Conservation (phyloP, 2,888 invertebrate genomes). For the Phyllotreta striolata region DNA sequence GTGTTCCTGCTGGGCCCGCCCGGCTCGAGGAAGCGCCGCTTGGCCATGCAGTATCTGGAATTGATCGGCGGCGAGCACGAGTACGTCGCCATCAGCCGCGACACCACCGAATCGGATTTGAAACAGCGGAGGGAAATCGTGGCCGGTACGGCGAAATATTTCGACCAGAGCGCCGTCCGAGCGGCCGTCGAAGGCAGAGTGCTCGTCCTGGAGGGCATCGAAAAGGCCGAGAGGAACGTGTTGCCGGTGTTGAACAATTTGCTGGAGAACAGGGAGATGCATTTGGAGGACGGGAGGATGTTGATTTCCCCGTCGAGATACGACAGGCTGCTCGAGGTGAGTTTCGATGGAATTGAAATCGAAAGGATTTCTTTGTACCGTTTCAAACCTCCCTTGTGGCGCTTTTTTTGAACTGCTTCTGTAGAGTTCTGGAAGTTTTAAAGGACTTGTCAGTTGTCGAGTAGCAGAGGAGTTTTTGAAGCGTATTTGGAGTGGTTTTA, state of each 20-base stretch:
- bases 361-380: too few species aligned
- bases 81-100: conserved; percentile 91
- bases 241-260: conserved; percentile 95
- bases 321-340: conserved; percentile 85
- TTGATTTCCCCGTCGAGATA: conserved; percentile 88
- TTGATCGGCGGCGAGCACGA: conserved; percentile 89
- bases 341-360: too few species aligned
- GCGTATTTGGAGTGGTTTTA: too few species aligned
- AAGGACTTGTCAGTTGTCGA: too few species aligned
- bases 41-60: conserved; percentile 90
- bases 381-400: too few species aligned
- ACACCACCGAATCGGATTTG: conserved; percentile 96
- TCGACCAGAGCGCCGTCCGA: conserved; percentile 95
- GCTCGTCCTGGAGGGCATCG: conserved; percentile 92
- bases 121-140: conserved; percentile 95
- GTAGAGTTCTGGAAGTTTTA: background rate
- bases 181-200: conserved; percentile 91
- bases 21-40: conserved; percentile 79
- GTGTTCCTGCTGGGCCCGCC: conserved; percentile 94
- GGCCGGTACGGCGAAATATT: conserved; percentile 86
- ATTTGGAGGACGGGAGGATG: conserved; percentile 95
- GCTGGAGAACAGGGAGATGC: conserved; percentile 97
- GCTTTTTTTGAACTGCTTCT: too few species aligned
- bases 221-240: conserved; percentile 97
- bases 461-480: too few species aligned